These are phyloP conservation scores for Altica lythri DNA, from an alignment of 2,888 invertebrate genomes.

Conservation along the genomic window DNA sequence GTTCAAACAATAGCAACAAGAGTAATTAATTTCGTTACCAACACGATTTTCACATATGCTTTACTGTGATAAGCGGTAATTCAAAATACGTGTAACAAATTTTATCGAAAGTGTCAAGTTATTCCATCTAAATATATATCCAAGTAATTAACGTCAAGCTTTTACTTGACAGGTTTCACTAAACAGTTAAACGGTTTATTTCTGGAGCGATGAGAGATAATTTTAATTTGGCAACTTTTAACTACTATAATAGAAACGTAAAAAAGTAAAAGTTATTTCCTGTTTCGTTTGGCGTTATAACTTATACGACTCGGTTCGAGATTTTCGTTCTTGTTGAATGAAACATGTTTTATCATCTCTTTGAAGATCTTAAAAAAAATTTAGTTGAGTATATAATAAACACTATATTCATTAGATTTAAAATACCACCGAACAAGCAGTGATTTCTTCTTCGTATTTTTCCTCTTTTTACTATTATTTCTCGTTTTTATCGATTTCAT, in stretches of 20 bases:
- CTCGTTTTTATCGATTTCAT: too few relatives aligned
- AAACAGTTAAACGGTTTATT: constrained; percentile 50
- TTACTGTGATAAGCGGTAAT: too few relatives aligned
- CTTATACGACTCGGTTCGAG: neutral
- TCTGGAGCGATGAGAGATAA: constrained; percentile 48
- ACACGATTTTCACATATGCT: too few relatives aligned
- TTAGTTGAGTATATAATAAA: too few relatives aligned
- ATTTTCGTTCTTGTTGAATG: neutral
- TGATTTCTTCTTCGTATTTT: too few relatives aligned
- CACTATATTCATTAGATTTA: too few relatives aligned
- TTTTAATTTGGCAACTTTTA: constrained; percentile 51
- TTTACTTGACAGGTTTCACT: constrained; percentile 49
- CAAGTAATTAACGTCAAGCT: constrained; percentile 50
- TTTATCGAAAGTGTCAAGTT: constrained; percentile 41
- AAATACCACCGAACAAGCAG: too few relatives aligned
- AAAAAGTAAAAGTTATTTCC: constrained; percentile 40
- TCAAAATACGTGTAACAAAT: constrained; percentile 33
- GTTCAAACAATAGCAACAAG: too few relatives aligned
- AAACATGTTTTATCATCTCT: too few relatives aligned
- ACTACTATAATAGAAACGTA: constrained; percentile 33
- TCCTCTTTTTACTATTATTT: too few relatives aligned
- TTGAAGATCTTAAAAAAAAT: too few relatives aligned
- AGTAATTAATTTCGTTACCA: too few relatives aligned
- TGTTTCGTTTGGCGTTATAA: constrained; percentile 34
- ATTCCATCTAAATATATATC: constrained; percentile 39